phyloP scores from a whole-genome alignment of 2,113 vertebrate genomes.

The Alces alces region DNA sequence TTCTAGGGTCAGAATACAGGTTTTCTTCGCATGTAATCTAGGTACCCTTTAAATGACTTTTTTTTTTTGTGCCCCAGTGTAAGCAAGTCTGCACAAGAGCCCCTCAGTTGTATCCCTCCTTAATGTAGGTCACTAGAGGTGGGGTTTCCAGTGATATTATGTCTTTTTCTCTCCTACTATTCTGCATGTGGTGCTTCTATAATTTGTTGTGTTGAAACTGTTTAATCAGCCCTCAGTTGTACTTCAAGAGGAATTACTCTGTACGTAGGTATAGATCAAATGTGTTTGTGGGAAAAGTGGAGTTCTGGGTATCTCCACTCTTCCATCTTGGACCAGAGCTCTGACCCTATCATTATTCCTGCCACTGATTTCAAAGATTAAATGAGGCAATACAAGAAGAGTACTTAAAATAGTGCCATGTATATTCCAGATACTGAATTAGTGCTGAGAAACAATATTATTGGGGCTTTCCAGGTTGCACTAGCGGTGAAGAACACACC shows the following conservation, averaged over 20 bases:
- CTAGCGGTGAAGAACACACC: too few species aligned
- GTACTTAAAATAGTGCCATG: background rate
- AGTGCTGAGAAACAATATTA: background rate
- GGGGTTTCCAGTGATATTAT: background rate
- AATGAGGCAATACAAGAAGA: background rate
- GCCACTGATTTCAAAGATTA: background rate
- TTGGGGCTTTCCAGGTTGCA: too few species aligned
- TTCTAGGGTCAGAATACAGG: background rate
- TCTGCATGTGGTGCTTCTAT: background rate
- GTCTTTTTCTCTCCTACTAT: background rate
- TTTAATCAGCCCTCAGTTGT: background rate
- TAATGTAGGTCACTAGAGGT: background rate
- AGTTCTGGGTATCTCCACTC: background rate
- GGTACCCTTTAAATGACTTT: background rate
- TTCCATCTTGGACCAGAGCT: background rate
- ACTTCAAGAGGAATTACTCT: background rate
- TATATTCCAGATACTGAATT: background rate
- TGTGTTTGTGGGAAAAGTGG: background rate
- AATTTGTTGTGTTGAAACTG: background rate
- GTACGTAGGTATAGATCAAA: background rate
- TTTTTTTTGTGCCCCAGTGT: background rate
- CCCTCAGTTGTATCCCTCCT: background rate
- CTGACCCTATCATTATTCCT: background rate
- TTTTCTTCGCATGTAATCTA: background rate
- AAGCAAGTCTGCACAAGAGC: background rate